Evolutionary conservation across 2,888 invertebrate genomes (phyloP), one percentile per base, ranked within the genome.

Genomic region (Ennomos quercinarius): DNA sequence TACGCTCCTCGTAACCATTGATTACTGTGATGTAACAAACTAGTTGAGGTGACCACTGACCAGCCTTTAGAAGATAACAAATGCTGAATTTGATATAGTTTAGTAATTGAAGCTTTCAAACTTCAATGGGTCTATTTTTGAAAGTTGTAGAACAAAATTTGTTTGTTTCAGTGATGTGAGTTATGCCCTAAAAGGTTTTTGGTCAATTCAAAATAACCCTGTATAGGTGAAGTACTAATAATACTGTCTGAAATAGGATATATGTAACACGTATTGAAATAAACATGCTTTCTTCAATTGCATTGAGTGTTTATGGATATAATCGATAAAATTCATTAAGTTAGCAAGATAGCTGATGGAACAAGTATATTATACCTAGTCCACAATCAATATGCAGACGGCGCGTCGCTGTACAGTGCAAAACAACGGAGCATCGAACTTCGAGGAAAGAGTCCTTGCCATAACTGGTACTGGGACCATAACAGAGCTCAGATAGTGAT

Each of bases 401-500:
- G 58, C 76, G 86, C 77, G 86, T 84, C 77, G 76, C 74, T 61
- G 67, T 76, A 75, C 79, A 76, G 84, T 85, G 87, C 87, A 82
- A 86, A 87, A 86, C 86, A 86, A 80, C 83, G 72, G 91, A 78
- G 84, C 91, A 89, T 83, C 85, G 91, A 91, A 88, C 91, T 88
- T 78, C 64, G 71, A 83, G 86, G 84, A 86, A 60, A 87, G 84
- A 84, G 80, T 80, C 79, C 84, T 83, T 82, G 86, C 83, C 82
- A 77, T 87, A 85, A 84, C 77, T 75, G 78, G 77, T 74, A 73
- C 71, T 69, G 68, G 74, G 62, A 70, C 86, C 83, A 78, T 84
- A 80, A 79, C 74, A 66, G 77, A 61, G 55, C 63, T 69, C 74
- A 71, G 67, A 76, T 74, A 78, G 71, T 86, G 86, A 86, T 78